Evolutionary conservation across 1,140 invertebrate genomes (phyloP).

Genomic region (Pseudomyrmex sp.): DNA sequence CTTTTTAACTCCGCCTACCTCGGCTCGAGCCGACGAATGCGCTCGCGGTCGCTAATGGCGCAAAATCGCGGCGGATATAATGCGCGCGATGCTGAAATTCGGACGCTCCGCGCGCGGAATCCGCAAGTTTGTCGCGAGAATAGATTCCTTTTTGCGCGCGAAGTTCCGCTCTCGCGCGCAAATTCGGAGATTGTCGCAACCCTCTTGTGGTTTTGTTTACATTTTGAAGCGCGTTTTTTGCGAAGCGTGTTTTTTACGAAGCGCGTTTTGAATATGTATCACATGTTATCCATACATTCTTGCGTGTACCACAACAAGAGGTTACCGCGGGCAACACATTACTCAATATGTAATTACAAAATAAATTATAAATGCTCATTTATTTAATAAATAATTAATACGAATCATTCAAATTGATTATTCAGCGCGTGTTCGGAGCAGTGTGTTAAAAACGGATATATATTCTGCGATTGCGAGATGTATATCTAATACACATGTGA

Average conservation of each 20-base stretch:
- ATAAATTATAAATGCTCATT: neutral
- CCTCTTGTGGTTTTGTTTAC: neutral
- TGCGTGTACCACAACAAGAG: too few species aligned
- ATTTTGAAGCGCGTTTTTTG: neutral
- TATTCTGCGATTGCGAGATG: neutral
- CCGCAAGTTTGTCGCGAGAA: neutral
- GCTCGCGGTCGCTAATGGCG: conserved; percentile 36
- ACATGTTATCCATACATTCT: too few species aligned
- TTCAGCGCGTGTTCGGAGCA: neutral
- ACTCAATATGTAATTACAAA: too few species aligned
- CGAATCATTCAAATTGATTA: neutral
- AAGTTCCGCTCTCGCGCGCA: neutral
- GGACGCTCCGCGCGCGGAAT: neutral
- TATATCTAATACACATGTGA: neutral
- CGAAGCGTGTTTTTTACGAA: too few species aligned
- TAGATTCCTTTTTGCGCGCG: neutral
- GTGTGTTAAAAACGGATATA: neutral
- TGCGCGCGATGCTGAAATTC: conserved; percentile 38
- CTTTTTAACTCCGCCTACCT: conserved; percentile 62
- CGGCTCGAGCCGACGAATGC: conserved; percentile 31
- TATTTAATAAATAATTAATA: conserved; percentile 25
- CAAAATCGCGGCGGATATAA: conserved; percentile 34
- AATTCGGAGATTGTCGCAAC: too few species aligned
- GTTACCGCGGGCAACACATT: too few species aligned
- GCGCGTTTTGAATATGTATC: too few species aligned